Evolutionary conservation across 2,797 vertebrate genomes (phyloP), one percentile per base, ranked within the genome.

Genomic region (Peromyscus nudipes): DNA sequence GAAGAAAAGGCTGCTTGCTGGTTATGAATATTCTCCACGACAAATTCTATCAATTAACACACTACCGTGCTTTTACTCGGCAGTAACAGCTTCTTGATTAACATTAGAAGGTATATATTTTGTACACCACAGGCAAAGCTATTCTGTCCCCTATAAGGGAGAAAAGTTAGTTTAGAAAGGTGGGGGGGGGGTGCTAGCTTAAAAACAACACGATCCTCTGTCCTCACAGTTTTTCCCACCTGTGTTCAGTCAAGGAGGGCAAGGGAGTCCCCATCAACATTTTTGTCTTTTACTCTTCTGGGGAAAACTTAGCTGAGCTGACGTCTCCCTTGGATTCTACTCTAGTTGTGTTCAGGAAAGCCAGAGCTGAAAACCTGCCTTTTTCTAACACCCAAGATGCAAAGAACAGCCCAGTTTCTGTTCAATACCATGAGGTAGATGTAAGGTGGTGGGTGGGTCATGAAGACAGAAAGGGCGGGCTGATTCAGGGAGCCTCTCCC

Each of bases 1-100:
- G 91, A 89, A 98, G 96, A 95, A 96, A 95, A 93, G 98, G 46
- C 71, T 29, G 57, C 69, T 65, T 9, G 83, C 95, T 95, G 94
- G 93, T 95, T n/a, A 27, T 84, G 97, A 97, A 97, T 96, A 95
- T 93, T 94, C 49, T 46, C 43, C 55, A 91, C 86, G 34, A 62
- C 67, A 95, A 84, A 96, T 97, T 91, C 79, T 92, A 97, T 87
- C 96, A 96, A 95, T 98, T 97, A 98, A 97, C 85, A 82, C 19
- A 93, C 43, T 69, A 67, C 52, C 27, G 0, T 93, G 87, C 62
- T 97, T 96, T 92, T 97, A 89, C 89, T 96, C 0, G 0, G 82
- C 94, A 92, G 91, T 95, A 89, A 97, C 89, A 97, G 96, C 77
- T 81, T 93, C 96, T 82, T 93, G 95, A 96, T 96, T 97, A 96